Evolutionary conservation across 1,140 invertebrate species (phyloP).

Genomic region (Acyrthosiphon pisum): DNA sequence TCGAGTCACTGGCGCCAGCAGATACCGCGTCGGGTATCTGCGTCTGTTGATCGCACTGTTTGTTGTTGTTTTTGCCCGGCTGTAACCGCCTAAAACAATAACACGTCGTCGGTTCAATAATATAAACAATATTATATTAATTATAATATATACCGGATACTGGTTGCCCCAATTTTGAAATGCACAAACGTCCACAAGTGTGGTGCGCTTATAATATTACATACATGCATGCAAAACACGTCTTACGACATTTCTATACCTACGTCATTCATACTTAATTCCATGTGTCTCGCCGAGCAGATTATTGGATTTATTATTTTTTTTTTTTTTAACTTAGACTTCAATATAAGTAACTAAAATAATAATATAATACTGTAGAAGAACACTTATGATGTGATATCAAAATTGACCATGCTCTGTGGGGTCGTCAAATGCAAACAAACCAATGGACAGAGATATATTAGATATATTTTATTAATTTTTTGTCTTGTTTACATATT

Average conservation of each 20-base stretch:
- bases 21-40: slow-evolving; percentile 48
- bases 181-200: background rate
- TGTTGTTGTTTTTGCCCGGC: slow-evolving; percentile 38
- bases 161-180: background rate
- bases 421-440: too few relatives aligned
- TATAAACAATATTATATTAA: background rate
- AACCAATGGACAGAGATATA: background rate
- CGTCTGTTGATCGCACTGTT: slow-evolving; percentile 41
- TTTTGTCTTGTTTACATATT: too few relatives aligned
- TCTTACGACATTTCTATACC: background rate
- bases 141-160: background rate
- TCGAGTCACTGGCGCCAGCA: slow-evolving; percentile 66
- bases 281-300: too few relatives aligned
- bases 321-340: too few relatives aligned
- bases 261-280: background rate
- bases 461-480: background rate
- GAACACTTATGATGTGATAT: background rate
- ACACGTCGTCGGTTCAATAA: background rate
- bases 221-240: background rate
- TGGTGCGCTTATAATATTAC: background rate
- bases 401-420: background rate
- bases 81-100: slow-evolving; percentile 47
- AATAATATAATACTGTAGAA: background rate
- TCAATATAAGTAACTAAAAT: background rate
- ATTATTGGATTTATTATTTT: too few relatives aligned